These are phyloP conservation scores for Caretta caretta DNA, from an alignment of 2,113 vertebrate species.

Conservation along the genomic window DNA sequence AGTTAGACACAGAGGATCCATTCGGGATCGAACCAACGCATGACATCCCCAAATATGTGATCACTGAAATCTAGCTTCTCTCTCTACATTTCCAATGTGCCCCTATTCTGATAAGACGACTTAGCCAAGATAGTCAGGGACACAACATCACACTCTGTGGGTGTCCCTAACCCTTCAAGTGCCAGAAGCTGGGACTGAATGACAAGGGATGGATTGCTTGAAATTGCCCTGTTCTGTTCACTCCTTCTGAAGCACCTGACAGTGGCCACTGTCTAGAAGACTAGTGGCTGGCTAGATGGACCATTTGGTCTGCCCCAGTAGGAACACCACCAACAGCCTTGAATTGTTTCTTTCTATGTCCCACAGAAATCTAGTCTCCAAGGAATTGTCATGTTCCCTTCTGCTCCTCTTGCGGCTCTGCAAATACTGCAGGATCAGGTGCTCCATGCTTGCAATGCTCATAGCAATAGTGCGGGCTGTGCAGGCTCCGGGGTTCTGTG, in stretches of 20 bases:
- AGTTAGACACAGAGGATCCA: not conserved
- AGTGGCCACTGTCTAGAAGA: too few relatives aligned
- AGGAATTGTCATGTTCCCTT: not conserved
- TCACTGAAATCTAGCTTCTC: fast-evolving
- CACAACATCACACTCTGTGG: too few relatives aligned
- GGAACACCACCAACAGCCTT: too few relatives aligned
- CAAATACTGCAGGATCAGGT: not conserved
- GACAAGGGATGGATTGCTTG: too few relatives aligned
- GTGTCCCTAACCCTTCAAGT: too few relatives aligned
- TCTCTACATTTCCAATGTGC: not conserved
- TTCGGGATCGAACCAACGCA: not conserved
- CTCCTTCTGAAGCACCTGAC: too few relatives aligned
- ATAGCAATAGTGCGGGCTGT: not conserved
- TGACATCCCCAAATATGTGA: fast-evolving
- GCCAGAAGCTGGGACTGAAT: too few relatives aligned
- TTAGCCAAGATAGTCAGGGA: not conserved
- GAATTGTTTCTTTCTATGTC: too few relatives aligned
- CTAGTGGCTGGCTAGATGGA: too few relatives aligned
- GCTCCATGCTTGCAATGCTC: not conserved
- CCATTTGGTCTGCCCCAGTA: too few relatives aligned
- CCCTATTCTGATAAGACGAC: not conserved
- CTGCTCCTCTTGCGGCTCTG: not conserved
- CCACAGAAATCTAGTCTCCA: not conserved
- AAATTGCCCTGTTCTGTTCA: too few relatives aligned
- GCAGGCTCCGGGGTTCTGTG: not conserved